Percentiles rank a stretch among this genome's conserved stretches.
Conservation (phyloP, 1,140 invertebrate species). For the Cyclina sinensis region DNA sequence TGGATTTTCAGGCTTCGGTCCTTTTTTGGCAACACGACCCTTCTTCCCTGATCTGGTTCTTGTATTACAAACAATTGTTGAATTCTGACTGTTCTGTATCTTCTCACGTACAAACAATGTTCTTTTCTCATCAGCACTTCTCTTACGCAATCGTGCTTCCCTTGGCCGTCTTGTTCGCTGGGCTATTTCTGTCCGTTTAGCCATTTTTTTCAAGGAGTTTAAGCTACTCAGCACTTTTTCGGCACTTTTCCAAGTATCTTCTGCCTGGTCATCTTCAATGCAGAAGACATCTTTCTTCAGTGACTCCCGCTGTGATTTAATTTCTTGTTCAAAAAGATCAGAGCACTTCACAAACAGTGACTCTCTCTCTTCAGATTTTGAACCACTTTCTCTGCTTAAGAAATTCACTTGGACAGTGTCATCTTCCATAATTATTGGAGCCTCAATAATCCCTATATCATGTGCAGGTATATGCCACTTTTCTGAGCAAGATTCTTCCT, state of each 20-base stretch:
- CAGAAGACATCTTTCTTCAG: constrained; percentile 48
- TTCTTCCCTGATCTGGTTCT: constrained; percentile 27
- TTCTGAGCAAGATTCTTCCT: background rate
- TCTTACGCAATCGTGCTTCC: background rate
- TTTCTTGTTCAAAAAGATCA: constrained; percentile 61
- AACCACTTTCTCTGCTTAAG: background rate
- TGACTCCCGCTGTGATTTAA: constrained; percentile 53
- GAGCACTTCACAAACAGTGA: constrained; percentile 21
- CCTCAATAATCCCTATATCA: background rate
- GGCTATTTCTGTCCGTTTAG: background rate
- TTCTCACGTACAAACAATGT: constrained; percentile 67
- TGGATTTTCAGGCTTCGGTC: background rate
- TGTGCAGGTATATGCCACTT: background rate
- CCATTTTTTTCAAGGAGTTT: constrained; percentile 37
- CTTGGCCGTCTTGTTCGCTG: background rate
- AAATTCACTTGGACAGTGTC: constrained; percentile 42
- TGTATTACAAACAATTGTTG: constrained; percentile 48
- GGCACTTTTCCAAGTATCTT: constrained; percentile 52
- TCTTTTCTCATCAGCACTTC: constrained; percentile 64
- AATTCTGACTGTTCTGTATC: constrained; percentile 60
- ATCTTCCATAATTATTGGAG: constrained; percentile 32
- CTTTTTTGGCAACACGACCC: background rate
- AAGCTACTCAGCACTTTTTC: constrained; percentile 50
- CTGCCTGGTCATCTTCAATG: constrained; percentile 41
- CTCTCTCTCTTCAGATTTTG: constrained; percentile 22